Evolutionary conservation across 1,140 invertebrate species (phyloP), one percentile per base, ranked within the genome.

Genomic region (Tetramorium simillimum): DNA sequence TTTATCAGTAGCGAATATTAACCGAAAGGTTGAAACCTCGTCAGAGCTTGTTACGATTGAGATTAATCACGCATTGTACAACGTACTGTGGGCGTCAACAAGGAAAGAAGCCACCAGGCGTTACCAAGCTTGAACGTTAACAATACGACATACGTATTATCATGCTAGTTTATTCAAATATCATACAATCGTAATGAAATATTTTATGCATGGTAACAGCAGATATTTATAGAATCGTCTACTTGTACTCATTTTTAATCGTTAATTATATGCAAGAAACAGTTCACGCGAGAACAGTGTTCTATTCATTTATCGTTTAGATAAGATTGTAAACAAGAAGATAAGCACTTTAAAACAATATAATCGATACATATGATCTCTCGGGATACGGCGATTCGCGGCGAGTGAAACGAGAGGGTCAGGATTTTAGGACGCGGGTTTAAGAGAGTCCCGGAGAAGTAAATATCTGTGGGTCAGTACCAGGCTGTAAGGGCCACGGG

Each of bases 91-190:
- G 85, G 85, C 89, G 85, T 90, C 69, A 89, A 86, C 84, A 84
- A 92, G 65, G 75, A 87, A 89, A 86, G 88, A 91, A 90, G 89
- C 75, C 82, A 75, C 87, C 40, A 67, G 81, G 86, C 72, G 75
- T 89, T 89, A 91, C 85, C 33, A 63, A 63, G 51, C 21, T 73
- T 28, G 51, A 24, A 46, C 75, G 24, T 37, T 60, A 87, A 84
- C 80, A 77, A 88, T 88, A 67, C 56, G 53, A 46, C n/a, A n/a
- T 40, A 72, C 72, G 62, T 82, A 40, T 69, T 73, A 86, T 28
- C 40, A 2, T 24, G 24, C 3, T 63, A 10, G 10, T 65, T 77
- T 65, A 78, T 78, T 78, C 10, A 63, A 37, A n/a, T 14, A 24
- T 10, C 18, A 49, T 51, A 49, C 12, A 6, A 78, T 65, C n/a